These are phyloP conservation scores for Suncus etruscus DNA, from an alignment of 2,113 vertebrate species.

Conservation along the genomic window DNA sequence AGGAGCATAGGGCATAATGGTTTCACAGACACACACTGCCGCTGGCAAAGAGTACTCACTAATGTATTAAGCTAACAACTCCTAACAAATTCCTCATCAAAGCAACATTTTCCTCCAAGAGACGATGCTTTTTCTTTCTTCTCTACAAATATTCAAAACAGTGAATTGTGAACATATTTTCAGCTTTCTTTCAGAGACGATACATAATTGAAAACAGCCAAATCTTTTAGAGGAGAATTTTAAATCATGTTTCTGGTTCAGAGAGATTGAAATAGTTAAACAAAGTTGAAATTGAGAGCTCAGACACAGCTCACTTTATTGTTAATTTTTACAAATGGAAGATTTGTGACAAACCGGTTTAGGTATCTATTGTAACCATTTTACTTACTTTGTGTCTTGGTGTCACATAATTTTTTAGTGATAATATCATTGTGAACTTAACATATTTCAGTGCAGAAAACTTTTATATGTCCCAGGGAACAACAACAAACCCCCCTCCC, in stretches of 20 bases:
- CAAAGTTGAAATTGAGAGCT: background rate
- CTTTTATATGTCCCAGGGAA: background rate
- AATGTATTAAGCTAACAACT: too few relatives aligned
- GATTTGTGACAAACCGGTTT: background rate
- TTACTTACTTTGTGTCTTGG: background rate
- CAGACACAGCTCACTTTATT: background rate
- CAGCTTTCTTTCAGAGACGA: background rate
- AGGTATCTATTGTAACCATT: background rate
- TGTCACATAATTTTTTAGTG: background rate
- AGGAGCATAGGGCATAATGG: too few relatives aligned
- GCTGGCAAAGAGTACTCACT: too few relatives aligned
- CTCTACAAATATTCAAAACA: background rate
- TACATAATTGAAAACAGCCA: rapidly evolving
- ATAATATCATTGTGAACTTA: background rate
- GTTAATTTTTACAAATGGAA: background rate
- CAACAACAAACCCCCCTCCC: background rate
- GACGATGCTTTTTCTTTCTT: background rate
- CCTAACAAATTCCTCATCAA: too few relatives aligned
- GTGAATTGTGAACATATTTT: background rate
- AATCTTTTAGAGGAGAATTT: background rate
- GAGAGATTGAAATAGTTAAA: background rate
- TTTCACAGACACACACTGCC: too few relatives aligned
- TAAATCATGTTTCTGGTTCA: background rate
- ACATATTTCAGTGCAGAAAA: background rate
- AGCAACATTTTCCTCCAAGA: too few relatives aligned